Conservation (phyloP, 1,140 invertebrate species). For the Coenobita brevimanus region DNA sequence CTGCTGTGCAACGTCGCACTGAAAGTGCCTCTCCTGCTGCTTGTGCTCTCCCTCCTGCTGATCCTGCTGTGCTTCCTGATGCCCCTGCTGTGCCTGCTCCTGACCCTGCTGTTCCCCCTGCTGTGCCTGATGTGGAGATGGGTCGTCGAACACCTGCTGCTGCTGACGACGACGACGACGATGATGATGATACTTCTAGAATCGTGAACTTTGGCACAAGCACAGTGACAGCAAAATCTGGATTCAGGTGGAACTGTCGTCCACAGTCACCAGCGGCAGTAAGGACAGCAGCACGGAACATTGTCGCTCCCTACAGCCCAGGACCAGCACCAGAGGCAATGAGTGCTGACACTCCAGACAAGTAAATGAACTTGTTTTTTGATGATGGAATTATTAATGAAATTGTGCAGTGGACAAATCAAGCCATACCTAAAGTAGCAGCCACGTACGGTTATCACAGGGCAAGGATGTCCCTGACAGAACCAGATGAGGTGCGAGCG, state of each 20-base stretch:
- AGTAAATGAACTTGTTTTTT: not conserved
- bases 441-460: not conserved
- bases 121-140: too few species aligned
- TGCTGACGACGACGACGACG: too few species aligned
- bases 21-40: not conserved
- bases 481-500: too few species aligned
- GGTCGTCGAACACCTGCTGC: not conserved
- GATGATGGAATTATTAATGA: not conserved
- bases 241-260: conserved; percentile 10
- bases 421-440: not conserved
- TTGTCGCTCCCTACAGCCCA: conserved; percentile 3
- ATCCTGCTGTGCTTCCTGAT: not conserved
- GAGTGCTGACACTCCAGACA: conserved; percentile 18
- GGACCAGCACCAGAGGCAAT: conserved; percentile 12
- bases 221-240: not conserved
- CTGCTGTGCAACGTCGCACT: not conserved
- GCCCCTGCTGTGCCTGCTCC: too few species aligned
- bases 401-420: not conserved
- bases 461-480: not conserved
- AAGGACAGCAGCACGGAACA: conserved; percentile 18
- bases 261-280: not conserved
- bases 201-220: not conserved
- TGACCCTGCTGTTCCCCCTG: too few species aligned
- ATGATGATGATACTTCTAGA: not conserved
- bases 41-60: not conserved